Evolutionary conservation across 2,797 vertebrate species (phyloP).

Genomic region (Notolepis coatsorum): DNA sequence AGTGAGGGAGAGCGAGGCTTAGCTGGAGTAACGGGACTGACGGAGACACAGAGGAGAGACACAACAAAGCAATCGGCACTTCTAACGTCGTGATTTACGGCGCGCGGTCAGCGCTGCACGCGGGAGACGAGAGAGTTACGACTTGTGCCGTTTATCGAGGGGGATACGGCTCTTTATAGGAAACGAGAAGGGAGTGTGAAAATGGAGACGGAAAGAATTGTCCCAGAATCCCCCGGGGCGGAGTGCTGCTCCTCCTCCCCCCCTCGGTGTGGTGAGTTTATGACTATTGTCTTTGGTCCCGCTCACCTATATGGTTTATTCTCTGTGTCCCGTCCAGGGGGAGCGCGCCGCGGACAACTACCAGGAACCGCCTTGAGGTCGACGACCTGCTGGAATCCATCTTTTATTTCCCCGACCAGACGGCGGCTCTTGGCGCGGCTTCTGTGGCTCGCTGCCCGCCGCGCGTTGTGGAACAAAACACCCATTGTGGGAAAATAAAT

Average conservation of each 20-base stretch:
- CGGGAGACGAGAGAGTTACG: slow-evolving; percentile 22
- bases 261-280: slow-evolving; percentile 19
- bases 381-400: slow-evolving; percentile 28
- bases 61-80: slow-evolving; percentile 54
- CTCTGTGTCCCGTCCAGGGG: slow-evolving; percentile 64
- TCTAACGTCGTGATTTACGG: not conserved
- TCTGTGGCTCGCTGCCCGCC: slow-evolving; percentile 28
- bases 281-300: slow-evolving; percentile 53
- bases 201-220: slow-evolving; percentile 11
- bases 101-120: no score
- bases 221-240: slow-evolving; percentile 17
- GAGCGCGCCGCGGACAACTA: slow-evolving; percentile 51
- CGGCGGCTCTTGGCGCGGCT: slow-evolving; percentile 32
- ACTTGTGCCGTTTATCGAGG: no score
- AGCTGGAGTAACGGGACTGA: slow-evolving; percentile 60
- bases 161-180: no score
- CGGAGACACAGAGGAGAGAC: slow-evolving; percentile 57
- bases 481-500: slow-evolving; percentile 43
- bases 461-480: no score
- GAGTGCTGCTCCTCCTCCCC: no score
- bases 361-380: slow-evolving; percentile 76
- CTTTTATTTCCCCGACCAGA: slow-evolving; percentile 37
- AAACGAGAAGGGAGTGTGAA: no score
- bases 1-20: slow-evolving; percentile 44
- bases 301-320: slow-evolving; percentile 57